Base-by-base conservation (phyloP, 1,140 invertebrate species). In the Lordiphosa mommai region DNA sequence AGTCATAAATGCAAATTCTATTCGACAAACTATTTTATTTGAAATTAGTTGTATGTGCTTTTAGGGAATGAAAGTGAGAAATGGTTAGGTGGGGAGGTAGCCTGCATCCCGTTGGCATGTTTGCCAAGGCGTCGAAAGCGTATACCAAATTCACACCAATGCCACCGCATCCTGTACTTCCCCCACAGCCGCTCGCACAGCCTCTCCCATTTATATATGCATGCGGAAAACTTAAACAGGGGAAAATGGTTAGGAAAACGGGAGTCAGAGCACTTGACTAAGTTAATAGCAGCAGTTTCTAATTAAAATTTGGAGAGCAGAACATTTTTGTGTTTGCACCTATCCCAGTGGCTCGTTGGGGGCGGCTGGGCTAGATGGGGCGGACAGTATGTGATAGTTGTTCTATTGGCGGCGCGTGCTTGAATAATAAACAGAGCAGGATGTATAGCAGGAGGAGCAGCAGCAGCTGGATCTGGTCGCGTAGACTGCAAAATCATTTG, bases 281-380 rank as follows among this genome's bases (percentile, higher is more conserved):
- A 74, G 50, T 82, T 74, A 80, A 82, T 69, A 61, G 74, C 70
- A 52, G 70, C 60, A 82, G 73, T 82, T 80, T 82, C 76, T 82
- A 80, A 80, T 80, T 80, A 80, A 71, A 80, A 82, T 74, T 71
- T 74, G 20, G 30, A 60, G 60, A 67, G 70, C 66, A 71, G 48
- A 64, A 67, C 41, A 77, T 72, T 73, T 49, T 48, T 27, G 44
- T 53, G 52, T 47, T 60, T 49, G 48, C 64, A 68, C 64, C 65
- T 68, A 59, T 67, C 37, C 41, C 20, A 49, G 30, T n/a, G 60
- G 16, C 27, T 43, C 38, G 44, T 46, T 52, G 64, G 50, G 23
- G 7, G 23, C 23, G 33, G 14, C 17, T 12, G 44, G 33, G 17
- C 12, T 10, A 9, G 30, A 3, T 34, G 32, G 33, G 1, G 30